Base-by-base conservation (phyloP, 1,140 invertebrate genomes). In the Drosophila burlai region DNA sequence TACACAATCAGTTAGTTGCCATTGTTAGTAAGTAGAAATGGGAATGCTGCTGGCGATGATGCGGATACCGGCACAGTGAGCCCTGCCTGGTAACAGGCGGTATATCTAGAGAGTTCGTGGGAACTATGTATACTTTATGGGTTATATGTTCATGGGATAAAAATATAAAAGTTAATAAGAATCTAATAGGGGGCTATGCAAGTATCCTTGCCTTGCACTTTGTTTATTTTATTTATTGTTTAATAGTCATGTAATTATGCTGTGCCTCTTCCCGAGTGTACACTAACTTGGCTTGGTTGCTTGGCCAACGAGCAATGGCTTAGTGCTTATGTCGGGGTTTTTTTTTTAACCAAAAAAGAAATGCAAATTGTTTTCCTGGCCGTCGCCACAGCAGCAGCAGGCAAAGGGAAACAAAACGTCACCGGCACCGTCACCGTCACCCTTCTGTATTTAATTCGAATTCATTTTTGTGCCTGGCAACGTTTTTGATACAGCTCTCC, bases 311-410 rank as follows among this genome's bases (percentile, higher is more conserved):
- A 68, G 46, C 64, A 58, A 69, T 69, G 78, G 57, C 52, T 72
- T 55, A 24, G 31, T 54, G 58, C 50, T 40, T 59, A 29, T 34
- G 55, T 5, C 46, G n/a, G 54, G 62, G 54, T 49, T 60, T 67
- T 60, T 60, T 67, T 60, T 67, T 75, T 72, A 64, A 68, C 52
- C 74, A 40, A 55, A 57, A 36, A 55, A 57, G 24, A 71, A 77
- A 77, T 78, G 52, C 54, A 83, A 84, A 89, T 84, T 90, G 81
- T 90, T 89, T 87, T 87, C 74, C 69, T 67, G 24, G 31, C 24
- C 54, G 55, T 89, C 72, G 80, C 68, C 75, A 83, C 80, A 72
- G 62, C 45, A 61, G 62, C 42, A 47, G 16, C 36, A 29, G 7
- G 54, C 26, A 43, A 61, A 16, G 24, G 43, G 10, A 54, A 58